Evolutionary conservation across 2,888 invertebrate species (phyloP).

Genomic region (Tetranychus piercei): DNA sequence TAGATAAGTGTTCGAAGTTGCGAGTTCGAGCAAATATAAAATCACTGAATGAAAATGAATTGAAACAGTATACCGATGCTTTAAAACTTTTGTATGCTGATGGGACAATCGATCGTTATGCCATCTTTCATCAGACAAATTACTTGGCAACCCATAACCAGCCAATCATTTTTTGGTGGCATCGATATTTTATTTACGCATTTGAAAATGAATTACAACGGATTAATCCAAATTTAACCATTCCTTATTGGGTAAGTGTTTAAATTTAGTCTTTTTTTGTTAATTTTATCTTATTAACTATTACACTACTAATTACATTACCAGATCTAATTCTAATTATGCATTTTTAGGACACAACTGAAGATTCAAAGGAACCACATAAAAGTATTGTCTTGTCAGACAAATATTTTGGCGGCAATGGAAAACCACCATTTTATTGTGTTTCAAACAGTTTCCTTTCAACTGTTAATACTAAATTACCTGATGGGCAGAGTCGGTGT

Average conservation of each 20-base stretch:
- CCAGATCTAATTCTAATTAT: background rate
- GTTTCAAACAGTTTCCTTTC: background rate
- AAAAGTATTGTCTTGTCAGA: background rate
- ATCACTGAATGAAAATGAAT: background rate
- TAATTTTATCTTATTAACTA: background rate
- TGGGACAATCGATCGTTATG: background rate
- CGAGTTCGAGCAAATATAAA: background rate
- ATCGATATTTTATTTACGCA: background rate
- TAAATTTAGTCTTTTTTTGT: background rate
- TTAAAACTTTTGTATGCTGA: background rate
- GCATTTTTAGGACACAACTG: background rate
- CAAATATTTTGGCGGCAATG: background rate
- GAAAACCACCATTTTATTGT: background rate
- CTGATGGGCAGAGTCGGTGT: background rate
- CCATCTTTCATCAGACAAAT: background rate
- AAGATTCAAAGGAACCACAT: background rate
- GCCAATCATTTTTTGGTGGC: background rate
- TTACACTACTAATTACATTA: background rate
- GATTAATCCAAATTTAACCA: background rate
- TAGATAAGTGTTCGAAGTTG: background rate
- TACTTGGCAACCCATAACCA: background rate
- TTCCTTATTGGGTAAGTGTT: background rate
- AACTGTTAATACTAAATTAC: background rate
- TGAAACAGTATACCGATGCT: background rate
- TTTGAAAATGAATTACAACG: constrained; percentile 1